Evolutionary conservation across 1,140 invertebrate genomes (phyloP).

Genomic region (Atta texana): DNA sequence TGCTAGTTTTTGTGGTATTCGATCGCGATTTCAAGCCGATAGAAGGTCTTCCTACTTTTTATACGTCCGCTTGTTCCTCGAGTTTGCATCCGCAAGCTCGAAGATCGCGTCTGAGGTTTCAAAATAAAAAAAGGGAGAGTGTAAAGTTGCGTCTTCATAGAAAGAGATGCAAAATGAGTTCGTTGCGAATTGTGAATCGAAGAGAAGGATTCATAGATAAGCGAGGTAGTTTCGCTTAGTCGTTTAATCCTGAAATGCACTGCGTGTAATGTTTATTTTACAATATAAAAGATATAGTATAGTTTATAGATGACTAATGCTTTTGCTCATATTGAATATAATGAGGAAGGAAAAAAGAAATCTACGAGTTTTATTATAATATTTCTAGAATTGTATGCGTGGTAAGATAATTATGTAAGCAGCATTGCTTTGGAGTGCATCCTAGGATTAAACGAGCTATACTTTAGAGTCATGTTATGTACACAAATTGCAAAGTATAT

Average conservation of each 20-base stretch:
- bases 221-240: conserved; percentile 42
- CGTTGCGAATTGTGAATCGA: conserved; percentile 35
- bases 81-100: neutral
- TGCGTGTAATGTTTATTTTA: conserved; percentile 43
- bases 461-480: conserved; percentile 77
- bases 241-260: conserved; percentile 56
- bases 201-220: conserved; percentile 11
- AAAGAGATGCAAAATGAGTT: neutral
- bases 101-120: neutral
- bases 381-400: conserved; percentile 37
- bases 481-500: conserved; percentile 81
- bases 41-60: conserved; percentile 37
- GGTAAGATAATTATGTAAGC: conserved; percentile 22
- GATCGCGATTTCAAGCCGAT: conserved; percentile 2
- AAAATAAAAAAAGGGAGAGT: neutral
- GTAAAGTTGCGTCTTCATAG: neutral
- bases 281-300: conserved; percentile 8
- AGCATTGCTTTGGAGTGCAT: conserved; percentile 33
- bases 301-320: conserved; percentile 35
- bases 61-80: conserved; percentile 23
- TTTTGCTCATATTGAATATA: conserved; percentile 21
- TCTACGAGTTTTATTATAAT: conserved; percentile 11
- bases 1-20: neutral
- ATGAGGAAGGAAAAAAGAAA: neutral
- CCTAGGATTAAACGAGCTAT: conserved; percentile 59